A percentile compares a stretch with the other conserved stretches of the same genome.
Conservation (phyloP, 2,113 vertebrate genomes). For the Galemys pyrenaicus region DNA sequence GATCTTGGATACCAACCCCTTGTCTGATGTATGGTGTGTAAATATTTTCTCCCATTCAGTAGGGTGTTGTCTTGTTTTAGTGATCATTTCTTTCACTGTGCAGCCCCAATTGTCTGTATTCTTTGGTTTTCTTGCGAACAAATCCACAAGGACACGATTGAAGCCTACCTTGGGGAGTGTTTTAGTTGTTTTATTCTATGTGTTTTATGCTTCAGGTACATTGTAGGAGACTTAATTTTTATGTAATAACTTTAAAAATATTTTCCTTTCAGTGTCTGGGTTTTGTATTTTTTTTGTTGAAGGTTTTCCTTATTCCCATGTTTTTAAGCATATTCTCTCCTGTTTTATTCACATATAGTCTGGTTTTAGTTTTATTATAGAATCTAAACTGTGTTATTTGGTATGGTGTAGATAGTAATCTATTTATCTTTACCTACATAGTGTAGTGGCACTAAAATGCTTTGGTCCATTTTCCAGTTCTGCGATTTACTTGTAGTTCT, state of each 20-base stretch:
- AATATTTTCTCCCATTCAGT: no score
- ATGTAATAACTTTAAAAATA: neutral
- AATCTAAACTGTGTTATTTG: conserved; percentile 1
- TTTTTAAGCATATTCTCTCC: neutral
- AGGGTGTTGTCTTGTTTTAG: no score
- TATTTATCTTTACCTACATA: neutral
- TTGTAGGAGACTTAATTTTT: neutral
- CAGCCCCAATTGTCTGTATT: no score
- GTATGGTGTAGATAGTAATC: neutral
- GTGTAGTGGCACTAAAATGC: neutral
- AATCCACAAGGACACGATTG: no score
- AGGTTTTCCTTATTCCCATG: neutral
- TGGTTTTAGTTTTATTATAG: neutral
- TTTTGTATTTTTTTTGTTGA: neutral
- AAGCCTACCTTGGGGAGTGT: neutral
- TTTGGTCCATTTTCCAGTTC: neutral
- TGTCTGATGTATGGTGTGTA: no score
- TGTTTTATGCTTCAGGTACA: no score
- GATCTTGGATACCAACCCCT: no score
- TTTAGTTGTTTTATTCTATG: no score
- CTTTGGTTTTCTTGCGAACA: neutral
- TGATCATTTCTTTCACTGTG: no score
- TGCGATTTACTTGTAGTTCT: neutral
- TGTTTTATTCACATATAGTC: neutral
- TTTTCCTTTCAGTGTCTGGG: neutral